A percentile compares a stretch with the other conserved stretches of the same genome.
phyloP scores from a whole-genome alignment of 1,140 invertebrate genomes.

The Ptiloglossa arizonensis region DNA sequence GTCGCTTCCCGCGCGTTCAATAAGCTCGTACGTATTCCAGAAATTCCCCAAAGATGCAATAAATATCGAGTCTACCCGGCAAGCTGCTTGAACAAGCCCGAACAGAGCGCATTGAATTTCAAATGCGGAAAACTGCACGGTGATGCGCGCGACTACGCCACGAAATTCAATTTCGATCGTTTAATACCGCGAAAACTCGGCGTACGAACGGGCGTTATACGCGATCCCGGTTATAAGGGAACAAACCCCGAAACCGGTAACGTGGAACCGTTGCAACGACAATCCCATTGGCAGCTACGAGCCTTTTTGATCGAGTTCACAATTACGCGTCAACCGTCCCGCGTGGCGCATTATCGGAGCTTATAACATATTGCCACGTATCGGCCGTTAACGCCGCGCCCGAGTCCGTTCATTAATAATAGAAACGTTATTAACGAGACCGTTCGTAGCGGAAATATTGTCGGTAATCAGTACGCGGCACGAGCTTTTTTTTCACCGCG shows the following conservation, averaged over 20 bases:
- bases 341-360: slow-evolving; percentile 52
- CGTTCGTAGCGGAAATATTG: slow-evolving; percentile 57
- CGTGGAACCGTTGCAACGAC: neutral
- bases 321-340: slow-evolving; percentile 61
- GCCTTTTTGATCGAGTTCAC: slow-evolving; percentile 63
- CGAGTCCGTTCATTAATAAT: slow-evolving; percentile 67
- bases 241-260: slow-evolving; percentile 1
- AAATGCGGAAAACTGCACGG: slow-evolving; percentile 10
- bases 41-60: slow-evolving; percentile 22
- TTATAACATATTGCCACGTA: slow-evolving; percentile 47
- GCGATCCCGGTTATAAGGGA: slow-evolving; percentile 5
- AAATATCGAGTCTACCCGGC: slow-evolving; percentile 16
- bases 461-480: slow-evolving; percentile 48
- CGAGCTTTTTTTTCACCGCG: slow-evolving; percentile 46
- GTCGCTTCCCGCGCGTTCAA: neutral
- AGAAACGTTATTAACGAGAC: slow-evolving; percentile 66
- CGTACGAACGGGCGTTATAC: slow-evolving; percentile 26
- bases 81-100: slow-evolving; percentile 3
- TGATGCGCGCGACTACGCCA: neutral
- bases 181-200: slow-evolving; percentile 37
- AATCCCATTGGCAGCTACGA: slow-evolving; percentile 50
- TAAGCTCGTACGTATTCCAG: neutral
- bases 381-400: slow-evolving; percentile 55
- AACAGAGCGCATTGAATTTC: slow-evolving; percentile 34
- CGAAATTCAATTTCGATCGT: slow-evolving; percentile 35